Base-by-base conservation (phyloP, 2,888 invertebrate genomes). In the Incurvaria masculella region DNA sequence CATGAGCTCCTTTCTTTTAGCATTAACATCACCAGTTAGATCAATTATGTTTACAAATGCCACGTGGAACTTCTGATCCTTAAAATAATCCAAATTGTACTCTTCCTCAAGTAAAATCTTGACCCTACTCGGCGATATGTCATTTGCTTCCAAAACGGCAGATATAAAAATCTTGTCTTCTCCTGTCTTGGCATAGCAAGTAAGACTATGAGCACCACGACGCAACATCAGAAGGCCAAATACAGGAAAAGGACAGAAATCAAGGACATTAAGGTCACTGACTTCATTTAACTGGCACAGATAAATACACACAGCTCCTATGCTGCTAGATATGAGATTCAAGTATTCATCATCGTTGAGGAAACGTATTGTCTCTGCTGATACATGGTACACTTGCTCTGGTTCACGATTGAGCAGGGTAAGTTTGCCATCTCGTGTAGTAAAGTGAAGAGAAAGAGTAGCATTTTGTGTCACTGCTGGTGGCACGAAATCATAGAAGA, bases 231-330 rank as follows among this genome's bases (percentile, higher is more conserved):
- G 63, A 40, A 87, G 60, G 1, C 86, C 86, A 58, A 84, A 79
- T 40, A 85, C 55, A 1, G 88, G 87, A 60, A 87, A 84, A 5
- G 82, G 81, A 55, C 79, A 79, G 21, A 82, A 66, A 62, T 88
- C 88, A 43, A 84, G 65, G 51, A 86, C 64, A 52, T 56, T 58
- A 56, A 50, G 64, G 59, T 53, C 18, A 45, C 54, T 48, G 8
- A 69, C 64, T 18, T 69, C 64, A 21, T 61, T 57, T 44, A 72
- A 65, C 54, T 74, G 69, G 10, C 69, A 65, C n/a, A 75, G 59
- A 57, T 72, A 71, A 20, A 69, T 59, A 57, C 62, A 67, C 49
- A 61, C 65, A 56, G 66, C 65, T 10, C 70, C 66, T 44, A 73
- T 65, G 46, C 68, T 67, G 41, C 63, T 60, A 17, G 55, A 60